Evolutionary conservation across 2,797 vertebrate species (phyloP), one percentile per base, ranked within the genome.

Genomic region (Ctenochaetus hawaiiensis): DNA sequence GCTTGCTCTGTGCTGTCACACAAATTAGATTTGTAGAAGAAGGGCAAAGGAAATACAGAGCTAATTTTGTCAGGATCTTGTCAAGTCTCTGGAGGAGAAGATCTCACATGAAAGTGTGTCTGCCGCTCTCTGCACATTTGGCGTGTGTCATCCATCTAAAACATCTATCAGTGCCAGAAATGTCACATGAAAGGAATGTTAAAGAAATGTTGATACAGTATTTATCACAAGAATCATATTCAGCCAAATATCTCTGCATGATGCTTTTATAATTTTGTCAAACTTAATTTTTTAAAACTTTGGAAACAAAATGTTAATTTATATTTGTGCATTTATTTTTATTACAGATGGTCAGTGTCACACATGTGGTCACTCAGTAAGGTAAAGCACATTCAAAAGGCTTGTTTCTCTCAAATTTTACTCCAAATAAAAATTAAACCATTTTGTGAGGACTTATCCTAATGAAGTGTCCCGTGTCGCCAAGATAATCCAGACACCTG

Each of bases 51-150:
- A 93, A 89, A 87, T 87, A 43, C 69, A 72, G 83, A 94, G 87
- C 91, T 95, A 96, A 96, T 96, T 96, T 90, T 93, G 87, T 95
- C 86, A 89, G 87, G 93, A 94, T 91, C 81, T 88, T 93, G 68
- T 93, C 91, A 89, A 89, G 88, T 87, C 85, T 94, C 91, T 34
- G 80, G 90, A 91, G 84, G 90, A 91, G 81, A 92, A 89, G 88
- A 95, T 87, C 85, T 91, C 90, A 94, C 90, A 84, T 82, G 67
- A 74, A 93, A 87, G 30, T 61, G 34, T 51, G 45, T 57, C 56
- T 81, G 72, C 9, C 51, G 45, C 60, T 77, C 58, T 83, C 22
- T 74, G 57, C 44, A 26, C 62, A 43, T 52, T 57, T 67, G 14
- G 48, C 37, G 6, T 41, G 34, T 72, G 45, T 79, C 17, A 45